These are phyloP conservation scores for Tadarida brasiliensis DNA, from an alignment of 2,797 vertebrate genomes.

Conservation along the genomic window DNA sequence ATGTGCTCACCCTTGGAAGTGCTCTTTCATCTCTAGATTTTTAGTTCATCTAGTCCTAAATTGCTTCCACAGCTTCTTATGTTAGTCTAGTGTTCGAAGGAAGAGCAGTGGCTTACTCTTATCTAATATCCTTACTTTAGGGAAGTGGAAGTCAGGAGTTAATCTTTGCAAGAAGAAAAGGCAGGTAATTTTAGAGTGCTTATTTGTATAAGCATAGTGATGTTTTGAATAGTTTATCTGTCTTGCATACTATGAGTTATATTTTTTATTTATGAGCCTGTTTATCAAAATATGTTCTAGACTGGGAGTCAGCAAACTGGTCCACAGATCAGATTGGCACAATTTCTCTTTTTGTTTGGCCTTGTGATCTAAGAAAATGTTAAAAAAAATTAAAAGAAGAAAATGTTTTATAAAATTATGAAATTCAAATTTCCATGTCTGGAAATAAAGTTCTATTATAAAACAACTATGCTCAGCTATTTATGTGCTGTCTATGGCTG, in stretches of 20 bases:
- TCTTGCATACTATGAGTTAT: neutral
- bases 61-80: neutral
- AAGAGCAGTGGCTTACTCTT: neutral
- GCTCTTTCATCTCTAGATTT: neutral
- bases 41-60: neutral
- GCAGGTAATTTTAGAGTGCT: conserved; percentile 49
- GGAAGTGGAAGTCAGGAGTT: conserved; percentile 7
- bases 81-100: neutral
- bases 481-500: neutral
- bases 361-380: conserved; percentile 17
- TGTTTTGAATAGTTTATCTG: conserved; percentile 50
- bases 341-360: neutral
- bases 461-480: neutral
- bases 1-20: neutral
- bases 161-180: conserved; percentile 20
- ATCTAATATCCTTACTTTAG: neutral
- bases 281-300: neutral
- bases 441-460: conserved; percentile 22
- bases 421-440: neutral
- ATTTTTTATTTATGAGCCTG: conserved; percentile 6
- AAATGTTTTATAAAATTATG: conserved; percentile 14
- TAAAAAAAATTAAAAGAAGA: neutral
- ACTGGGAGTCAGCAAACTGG: neutral
- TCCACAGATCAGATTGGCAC: neutral
- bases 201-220: conserved; percentile 18